Conservation (phyloP, 2,113 vertebrate species). For the Pomatostomus ruficeps region DNA sequence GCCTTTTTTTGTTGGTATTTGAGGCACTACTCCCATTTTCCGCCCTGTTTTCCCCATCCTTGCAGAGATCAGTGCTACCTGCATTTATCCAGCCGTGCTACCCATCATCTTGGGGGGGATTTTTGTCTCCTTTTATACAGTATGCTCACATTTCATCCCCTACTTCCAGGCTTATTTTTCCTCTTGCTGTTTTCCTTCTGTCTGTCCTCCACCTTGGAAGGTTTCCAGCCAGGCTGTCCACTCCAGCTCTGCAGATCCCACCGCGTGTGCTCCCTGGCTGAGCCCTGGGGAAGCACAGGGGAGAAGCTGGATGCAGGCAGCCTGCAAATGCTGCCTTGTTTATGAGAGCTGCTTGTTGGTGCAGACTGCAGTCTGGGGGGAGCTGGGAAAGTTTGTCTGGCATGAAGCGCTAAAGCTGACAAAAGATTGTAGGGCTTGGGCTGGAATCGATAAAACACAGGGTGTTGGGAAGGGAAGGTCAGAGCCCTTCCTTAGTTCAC, state of each 20-base stretch:
- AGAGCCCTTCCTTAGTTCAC: not conserved
- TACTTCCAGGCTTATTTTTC: not conserved
- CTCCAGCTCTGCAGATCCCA: not conserved
- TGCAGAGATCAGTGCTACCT: not conserved
- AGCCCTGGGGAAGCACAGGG: conserved; percentile 14
- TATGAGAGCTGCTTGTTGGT: conserved; percentile 31
- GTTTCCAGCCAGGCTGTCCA: not conserved
- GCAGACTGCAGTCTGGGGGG: conserved; percentile 50
- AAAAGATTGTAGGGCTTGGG: conserved; percentile 18
- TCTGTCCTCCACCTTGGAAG: not conserved
- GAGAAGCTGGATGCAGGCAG: conserved; percentile 34
- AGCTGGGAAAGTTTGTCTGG: conserved; percentile 50
- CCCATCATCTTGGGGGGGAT: fast-evolving
- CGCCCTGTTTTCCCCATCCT: not conserved
- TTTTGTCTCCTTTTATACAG: not conserved
- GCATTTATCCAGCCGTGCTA: not conserved
- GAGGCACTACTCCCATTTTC: not conserved
- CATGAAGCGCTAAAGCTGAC: conserved; percentile 36
- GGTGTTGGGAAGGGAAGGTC: conserved; percentile 14
- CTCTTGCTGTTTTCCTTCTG: not conserved
- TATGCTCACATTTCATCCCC: not conserved
- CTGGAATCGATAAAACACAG: conserved; percentile 4
- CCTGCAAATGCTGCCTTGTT: conserved; percentile 62
- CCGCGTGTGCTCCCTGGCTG: not conserved
- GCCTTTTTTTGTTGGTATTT: not conserved